These are phyloP conservation scores for Cassiopea andromeda DNA, from an alignment of 30 jellyfish, hydroid and myxozoan genomes.

Conservation along the genomic window DNA sequence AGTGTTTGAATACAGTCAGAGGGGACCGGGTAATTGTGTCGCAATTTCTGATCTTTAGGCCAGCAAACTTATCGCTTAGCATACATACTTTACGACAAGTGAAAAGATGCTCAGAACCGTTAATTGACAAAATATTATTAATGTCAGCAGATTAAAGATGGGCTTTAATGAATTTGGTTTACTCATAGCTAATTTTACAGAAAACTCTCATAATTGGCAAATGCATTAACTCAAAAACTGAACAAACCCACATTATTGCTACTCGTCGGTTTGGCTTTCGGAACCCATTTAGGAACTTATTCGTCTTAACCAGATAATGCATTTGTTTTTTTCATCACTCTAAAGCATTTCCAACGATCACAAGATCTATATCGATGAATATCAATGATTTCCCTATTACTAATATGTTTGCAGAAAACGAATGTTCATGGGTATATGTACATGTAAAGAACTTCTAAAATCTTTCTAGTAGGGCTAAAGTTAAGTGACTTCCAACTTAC, in stretches of 20 bases:
- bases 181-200: not conserved
- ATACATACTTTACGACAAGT: not conserved
- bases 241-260: not conserved
- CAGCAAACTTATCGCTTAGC: conserved; percentile 22
- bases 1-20: conserved; percentile 35
- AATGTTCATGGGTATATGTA: too few species aligned
- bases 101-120: not conserved
- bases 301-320: not conserved
- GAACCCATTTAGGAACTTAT: not conserved
- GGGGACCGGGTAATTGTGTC: conserved; percentile 58
- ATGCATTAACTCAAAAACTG: not conserved
- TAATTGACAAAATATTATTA: conserved; percentile 13
- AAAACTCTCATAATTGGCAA: not conserved
- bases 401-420: too few species aligned
- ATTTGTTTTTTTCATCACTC: not conserved
- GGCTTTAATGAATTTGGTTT: conserved; percentile 2
- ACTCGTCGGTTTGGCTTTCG: not conserved
- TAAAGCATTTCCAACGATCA: not conserved
- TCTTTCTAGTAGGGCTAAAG: too few species aligned
- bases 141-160: not conserved
- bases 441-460: too few species aligned
- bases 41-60: conserved; percentile 52
- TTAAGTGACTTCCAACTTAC: too few species aligned
- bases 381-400: too few species aligned
- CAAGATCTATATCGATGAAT: not conserved